Conservation (phyloP, 1,140 invertebrate species). For the Drosophila nannoptera region DNA sequence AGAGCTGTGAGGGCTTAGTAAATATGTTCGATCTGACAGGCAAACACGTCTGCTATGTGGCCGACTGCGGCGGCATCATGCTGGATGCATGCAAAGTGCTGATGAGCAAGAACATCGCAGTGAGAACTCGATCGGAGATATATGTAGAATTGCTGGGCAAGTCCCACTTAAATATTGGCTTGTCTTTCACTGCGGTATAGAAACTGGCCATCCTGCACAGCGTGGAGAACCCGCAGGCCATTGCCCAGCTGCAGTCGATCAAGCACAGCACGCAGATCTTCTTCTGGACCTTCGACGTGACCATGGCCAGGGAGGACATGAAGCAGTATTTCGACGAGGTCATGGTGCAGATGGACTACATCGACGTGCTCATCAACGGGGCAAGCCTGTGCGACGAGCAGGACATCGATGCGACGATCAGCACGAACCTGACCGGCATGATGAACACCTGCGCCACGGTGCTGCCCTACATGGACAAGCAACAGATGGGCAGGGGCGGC, state of each 20-base stretch:
- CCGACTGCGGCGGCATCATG: conserved; percentile 72
- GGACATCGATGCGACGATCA: conserved; percentile 67
- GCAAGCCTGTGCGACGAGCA: conserved; percentile 63
- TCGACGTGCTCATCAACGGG: conserved; percentile 74
- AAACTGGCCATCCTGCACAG: conserved; percentile 72
- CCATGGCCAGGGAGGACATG: conserved; percentile 67
- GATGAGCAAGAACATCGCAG: conserved; percentile 71
- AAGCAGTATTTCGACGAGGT: conserved; percentile 73
- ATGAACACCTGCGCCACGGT: conserved; percentile 70
- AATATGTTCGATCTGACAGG: conserved; percentile 69
- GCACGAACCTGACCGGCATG: conserved; percentile 68
- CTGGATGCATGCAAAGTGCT: conserved; percentile 72
- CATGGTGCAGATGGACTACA: conserved; percentile 69
- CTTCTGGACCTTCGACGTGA: conserved; percentile 73
- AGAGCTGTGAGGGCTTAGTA: conserved; percentile 21
- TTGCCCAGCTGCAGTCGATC: conserved; percentile 64
- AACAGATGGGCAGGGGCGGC: conserved; percentile 82
- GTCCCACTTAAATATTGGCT: background rate
- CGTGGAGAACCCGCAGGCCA: conserved; percentile 63
- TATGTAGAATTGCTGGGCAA: background rate
- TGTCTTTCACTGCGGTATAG: conserved; percentile 22
- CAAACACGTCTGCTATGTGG: conserved; percentile 74
- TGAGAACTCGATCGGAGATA: conserved; percentile 37
- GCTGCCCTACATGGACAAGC: conserved; percentile 80
- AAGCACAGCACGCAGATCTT: conserved; percentile 70